Evolutionary conservation across 2,113 vertebrate species (phyloP).

Genomic region (Haemorhous mexicanus): DNA sequence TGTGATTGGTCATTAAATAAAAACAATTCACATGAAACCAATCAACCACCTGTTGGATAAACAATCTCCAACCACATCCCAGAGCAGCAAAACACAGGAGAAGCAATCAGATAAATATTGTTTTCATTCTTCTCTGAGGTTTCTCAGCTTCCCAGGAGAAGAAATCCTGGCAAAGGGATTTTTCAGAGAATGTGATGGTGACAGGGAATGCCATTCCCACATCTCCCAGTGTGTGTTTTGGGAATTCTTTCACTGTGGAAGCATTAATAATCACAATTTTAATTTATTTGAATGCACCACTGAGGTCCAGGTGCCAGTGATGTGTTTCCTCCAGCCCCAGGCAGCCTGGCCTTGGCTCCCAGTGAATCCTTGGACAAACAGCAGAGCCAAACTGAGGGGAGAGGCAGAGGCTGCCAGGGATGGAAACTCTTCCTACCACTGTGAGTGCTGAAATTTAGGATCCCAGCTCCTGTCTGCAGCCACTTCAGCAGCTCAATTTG

Average conservation of each 20-base stretch:
- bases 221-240: background rate
- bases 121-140: too few relatives aligned
- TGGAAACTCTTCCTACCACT: background rate
- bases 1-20: too few relatives aligned
- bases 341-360: background rate
- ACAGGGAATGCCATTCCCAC: background rate
- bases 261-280: background rate
- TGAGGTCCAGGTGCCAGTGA: background rate
- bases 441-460: background rate
- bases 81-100: too few relatives aligned
- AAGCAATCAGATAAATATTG: too few relatives aligned
- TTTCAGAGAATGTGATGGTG: too few relatives aligned
- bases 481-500: background rate
- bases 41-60: too few relatives aligned
- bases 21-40: too few relatives aligned
- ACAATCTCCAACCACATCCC: too few relatives aligned
- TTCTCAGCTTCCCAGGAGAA: too few relatives aligned
- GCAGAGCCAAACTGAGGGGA: background rate
- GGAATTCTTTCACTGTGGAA: background rate
- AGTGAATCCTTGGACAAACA: background rate
- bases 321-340: background rate
- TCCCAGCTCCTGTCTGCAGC: background rate
- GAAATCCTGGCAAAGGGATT: too few relatives aligned
- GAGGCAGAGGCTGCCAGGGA: background rate
- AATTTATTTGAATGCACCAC: accelerated